Evolutionary conservation across 2,888 invertebrate genomes (phyloP).

Genomic region (Ochropleura plecta): DNA sequence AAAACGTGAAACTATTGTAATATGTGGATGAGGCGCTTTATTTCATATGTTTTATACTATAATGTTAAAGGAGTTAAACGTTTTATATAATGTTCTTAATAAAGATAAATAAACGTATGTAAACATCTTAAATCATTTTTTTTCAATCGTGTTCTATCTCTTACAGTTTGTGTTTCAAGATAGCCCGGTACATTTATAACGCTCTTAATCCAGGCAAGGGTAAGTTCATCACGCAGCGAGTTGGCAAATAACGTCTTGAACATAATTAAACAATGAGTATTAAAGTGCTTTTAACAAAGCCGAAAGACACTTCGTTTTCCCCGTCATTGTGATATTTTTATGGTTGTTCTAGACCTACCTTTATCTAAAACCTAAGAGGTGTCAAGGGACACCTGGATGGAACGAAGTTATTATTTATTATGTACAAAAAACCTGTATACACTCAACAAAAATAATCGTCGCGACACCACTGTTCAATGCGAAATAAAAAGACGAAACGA

Average conservation of each 20-base stretch:
- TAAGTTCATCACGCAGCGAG: not conserved
- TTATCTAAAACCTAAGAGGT: too few relatives aligned
- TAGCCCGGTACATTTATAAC: not conserved
- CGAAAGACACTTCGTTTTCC: too few relatives aligned
- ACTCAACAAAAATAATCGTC: too few relatives aligned
- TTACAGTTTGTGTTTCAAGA: not conserved
- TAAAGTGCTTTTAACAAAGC: too few relatives aligned
- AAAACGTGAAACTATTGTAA: not conserved
- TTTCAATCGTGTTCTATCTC: constrained; percentile 12
- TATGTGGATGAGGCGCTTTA: constrained; percentile 8
- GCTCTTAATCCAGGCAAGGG: not conserved
- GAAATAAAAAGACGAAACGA: too few relatives aligned
- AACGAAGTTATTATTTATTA: too few relatives aligned
- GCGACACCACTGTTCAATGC: too few relatives aligned
- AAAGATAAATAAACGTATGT: constrained; percentile 11
- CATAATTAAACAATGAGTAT: not conserved
- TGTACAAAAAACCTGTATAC: too few relatives aligned
- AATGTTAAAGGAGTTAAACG: constrained; percentile 25
- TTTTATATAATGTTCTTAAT: constrained; percentile 16
- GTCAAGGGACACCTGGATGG: too few relatives aligned
- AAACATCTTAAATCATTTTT: not conserved
- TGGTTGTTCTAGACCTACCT: too few relatives aligned
- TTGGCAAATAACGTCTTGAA: not conserved
- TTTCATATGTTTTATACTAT: constrained; percentile 13
- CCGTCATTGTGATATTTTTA: too few relatives aligned